phyloP scores from a whole-genome alignment of 2,113 vertebrate species.

The Malurus cyaneus region DNA sequence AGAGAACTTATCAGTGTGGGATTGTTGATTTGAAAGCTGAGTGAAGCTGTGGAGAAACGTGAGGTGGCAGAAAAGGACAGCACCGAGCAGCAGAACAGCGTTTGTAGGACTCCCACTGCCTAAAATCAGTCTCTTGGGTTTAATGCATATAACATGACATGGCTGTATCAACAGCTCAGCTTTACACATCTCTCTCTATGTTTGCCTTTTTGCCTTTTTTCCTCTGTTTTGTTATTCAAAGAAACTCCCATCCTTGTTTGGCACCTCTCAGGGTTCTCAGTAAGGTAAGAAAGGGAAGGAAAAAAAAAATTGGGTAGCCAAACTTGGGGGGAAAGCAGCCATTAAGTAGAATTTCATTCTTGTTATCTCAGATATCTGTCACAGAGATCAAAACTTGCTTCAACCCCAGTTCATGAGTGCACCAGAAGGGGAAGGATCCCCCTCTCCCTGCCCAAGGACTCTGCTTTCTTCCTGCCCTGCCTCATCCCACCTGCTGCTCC shows the following conservation, averaged over 20 bases:
- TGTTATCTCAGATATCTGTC: background rate
- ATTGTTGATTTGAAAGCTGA: background rate
- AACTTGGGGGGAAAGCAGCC: accelerated
- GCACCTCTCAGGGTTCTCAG: background rate
- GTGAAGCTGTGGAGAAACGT: background rate
- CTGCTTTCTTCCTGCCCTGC: background rate
- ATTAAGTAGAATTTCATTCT: background rate
- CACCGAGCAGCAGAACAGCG: background rate
- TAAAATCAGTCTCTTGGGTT: background rate
- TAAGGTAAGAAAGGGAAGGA: background rate
- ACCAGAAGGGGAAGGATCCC: background rate
- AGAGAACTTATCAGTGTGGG: background rate
- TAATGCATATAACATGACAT: accelerated
- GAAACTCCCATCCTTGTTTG: background rate
- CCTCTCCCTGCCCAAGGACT: accelerated
- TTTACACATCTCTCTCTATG: accelerated
- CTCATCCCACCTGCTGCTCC: background rate
- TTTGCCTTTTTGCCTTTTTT: background rate
- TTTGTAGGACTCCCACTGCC: background rate
- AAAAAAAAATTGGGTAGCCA: background rate
- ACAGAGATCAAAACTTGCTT: background rate
- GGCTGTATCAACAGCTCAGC: background rate
- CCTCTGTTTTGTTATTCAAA: background rate
- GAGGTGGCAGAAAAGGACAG: background rate
- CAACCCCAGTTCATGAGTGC: background rate